Percentiles rank a stretch among this genome's conserved stretches.
phyloP scores from a whole-genome alignment of 1,140 invertebrate species.

The Ceratosolen fusciceps region DNA sequence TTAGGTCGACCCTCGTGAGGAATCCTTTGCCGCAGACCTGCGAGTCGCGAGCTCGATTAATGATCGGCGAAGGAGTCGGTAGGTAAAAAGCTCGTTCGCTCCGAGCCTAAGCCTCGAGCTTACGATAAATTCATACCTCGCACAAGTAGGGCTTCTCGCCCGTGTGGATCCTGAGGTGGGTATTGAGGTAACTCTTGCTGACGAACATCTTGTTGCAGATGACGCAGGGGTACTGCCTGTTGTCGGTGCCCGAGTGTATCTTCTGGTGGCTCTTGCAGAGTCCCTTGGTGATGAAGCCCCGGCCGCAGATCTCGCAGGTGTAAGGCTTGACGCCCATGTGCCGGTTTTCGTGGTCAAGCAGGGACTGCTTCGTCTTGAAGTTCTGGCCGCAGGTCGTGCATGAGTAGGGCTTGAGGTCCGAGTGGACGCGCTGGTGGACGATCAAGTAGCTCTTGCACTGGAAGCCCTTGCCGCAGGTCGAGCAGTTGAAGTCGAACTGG shows the following conservation, averaged over 20 bases:
- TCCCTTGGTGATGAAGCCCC: constrained; percentile 86
- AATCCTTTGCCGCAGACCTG: constrained; percentile 79
- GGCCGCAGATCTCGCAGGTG: constrained; percentile 83
- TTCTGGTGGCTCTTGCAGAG: constrained; percentile 81
- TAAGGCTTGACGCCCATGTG: constrained; percentile 88
- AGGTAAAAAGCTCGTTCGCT: not conserved
- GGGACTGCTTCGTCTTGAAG: constrained; percentile 82
- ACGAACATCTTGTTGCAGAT: constrained; percentile 80
- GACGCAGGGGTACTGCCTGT: constrained; percentile 78
- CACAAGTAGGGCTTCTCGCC: constrained; percentile 84
- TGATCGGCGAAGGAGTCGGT: not conserved
- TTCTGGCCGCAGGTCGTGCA: constrained; percentile 77
- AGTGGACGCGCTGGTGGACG: constrained; percentile 80
- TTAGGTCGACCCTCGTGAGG: constrained; percentile 74
- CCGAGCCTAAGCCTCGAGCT: not conserved
- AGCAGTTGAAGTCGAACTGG: constrained; percentile 78
- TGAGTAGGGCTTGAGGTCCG: constrained; percentile 75
- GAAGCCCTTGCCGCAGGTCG: constrained; percentile 81
- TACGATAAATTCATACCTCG: constrained; percentile 52
- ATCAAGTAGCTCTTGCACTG: constrained; percentile 81
- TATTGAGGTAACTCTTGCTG: constrained; percentile 84
- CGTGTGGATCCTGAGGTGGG: constrained; percentile 90
- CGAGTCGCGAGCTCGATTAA: not conserved
- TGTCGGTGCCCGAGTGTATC: constrained; percentile 78
- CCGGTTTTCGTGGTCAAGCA: constrained; percentile 84